Base-by-base conservation (phyloP, 2,113 vertebrate species). In the Crotalus helleri region DNA sequence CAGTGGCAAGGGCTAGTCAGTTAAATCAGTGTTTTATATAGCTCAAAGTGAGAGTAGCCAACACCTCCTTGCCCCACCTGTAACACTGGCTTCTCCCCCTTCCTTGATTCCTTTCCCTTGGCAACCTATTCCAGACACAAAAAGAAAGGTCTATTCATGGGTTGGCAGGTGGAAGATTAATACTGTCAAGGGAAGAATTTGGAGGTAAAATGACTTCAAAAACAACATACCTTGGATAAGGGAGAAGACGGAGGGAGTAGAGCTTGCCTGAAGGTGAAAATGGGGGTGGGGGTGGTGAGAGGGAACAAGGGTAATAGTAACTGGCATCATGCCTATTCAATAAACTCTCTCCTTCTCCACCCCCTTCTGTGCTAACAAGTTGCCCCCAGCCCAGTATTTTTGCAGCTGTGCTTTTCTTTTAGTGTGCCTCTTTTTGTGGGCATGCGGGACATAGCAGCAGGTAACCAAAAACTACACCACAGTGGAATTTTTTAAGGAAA, bases 121-220 rank as follows among this genome's bases (percentile, higher is more conserved):
- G 93, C 95, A 96, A n/a, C 0, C 0, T 86, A n/a, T 59, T 95
- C 88, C 93, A 94, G 89, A 81, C 54, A 11, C 61, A 94, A 90
- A 91, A 89, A 96, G 95, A 95, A 89, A 94, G 95, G 89, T 90
- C 95, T 96, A 92, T 97, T 96, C 96, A 95, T 86, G 88, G 92
- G 90, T 94, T 95, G 92, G 95, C 94, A 96, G 94, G 96, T 95
- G 92, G 94, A 96, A 96, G 95, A 95, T 95, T 96, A 95, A 93
- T 96, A 89, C 95, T 92, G 94, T 96, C 92, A 93, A 93, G 95
- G 89, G 92, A 95, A 94, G 93, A 96, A 96, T 96, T 95, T 96
- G 93, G 95, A 96, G 94, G 95, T 95, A 94, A 96, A 96, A 94
- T 94, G 69, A 96, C 93, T 96, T 96, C 94, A 96, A 96, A 97